Conservation (phyloP, 1,140 invertebrate genomes). For the Planococcus citri region DNA sequence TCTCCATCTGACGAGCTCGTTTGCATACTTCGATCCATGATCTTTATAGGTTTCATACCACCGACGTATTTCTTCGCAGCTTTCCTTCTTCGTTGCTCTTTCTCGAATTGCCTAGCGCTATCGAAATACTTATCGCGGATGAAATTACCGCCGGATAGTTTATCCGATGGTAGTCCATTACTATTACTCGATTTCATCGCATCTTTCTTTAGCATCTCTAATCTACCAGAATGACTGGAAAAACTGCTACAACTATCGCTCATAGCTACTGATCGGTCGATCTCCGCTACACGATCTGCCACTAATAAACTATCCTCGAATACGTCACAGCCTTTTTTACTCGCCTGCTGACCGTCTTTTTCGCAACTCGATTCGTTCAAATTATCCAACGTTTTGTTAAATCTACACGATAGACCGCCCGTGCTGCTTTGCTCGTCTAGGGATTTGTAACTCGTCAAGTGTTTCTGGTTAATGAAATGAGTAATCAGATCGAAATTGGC, state of each 20-base stretch:
- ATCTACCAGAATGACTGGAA: conserved; percentile 9
- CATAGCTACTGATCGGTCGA: background rate
- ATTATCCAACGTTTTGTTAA: background rate
- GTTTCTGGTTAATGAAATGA: conserved; percentile 6
- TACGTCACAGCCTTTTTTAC: conserved; percentile 13
- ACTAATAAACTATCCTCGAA: conserved; percentile 11
- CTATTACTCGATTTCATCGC: background rate
- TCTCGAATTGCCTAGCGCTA: background rate
- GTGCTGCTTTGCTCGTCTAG: background rate
- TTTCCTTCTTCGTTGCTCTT: conserved; percentile 9
- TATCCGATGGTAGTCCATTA: background rate
- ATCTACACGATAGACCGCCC: background rate
- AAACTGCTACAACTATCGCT: conserved; percentile 16
- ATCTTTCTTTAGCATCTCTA: background rate
- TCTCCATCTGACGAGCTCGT: conserved; percentile 37
- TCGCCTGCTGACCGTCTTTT: background rate
- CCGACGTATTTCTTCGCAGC: background rate
- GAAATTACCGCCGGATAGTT: background rate
- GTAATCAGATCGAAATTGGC: background rate
- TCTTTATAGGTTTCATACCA: conserved; percentile 36
- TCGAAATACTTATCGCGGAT: conserved; percentile 1
- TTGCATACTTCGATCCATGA: conserved; percentile 59
- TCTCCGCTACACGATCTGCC: background rate
- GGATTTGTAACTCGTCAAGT: background rate
- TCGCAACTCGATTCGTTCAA: background rate